Evolutionary conservation across 2,797 vertebrate species (phyloP), one percentile per base, ranked within the genome.

Genomic region (Tolypeutes matacus): DNA sequence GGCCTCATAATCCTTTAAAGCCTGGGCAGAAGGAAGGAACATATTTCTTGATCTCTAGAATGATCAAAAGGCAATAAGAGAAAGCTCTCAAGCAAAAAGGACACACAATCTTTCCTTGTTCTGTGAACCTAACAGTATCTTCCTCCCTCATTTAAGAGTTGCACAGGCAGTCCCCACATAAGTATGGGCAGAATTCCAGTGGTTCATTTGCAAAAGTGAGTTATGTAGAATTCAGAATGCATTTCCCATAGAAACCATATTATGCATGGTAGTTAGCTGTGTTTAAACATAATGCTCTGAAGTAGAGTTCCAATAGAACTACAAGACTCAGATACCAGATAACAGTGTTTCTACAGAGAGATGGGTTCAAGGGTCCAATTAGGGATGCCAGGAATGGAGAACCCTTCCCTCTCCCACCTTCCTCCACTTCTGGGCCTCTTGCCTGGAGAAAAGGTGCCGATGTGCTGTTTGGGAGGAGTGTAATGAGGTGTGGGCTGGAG

Each of bases 41-140:
- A n/a, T 76, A 69, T 65, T 96, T 91, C 51, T 73, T 75, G 23
- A 96, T 75, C 70, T 94, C 46, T 77, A 83, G 56, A 64, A 93
- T 95, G 70, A 95, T 86, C 86, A 96, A 86, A 90, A 94, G 77
- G 53, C 69, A 84, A 62, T 65, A 67, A n/a, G 51, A 64, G 27
- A 86, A 96, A 88, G 42, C 64, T 82, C 75, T 91, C 78, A 86
- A 91, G 77, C 86, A 86, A 64, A 91, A 95, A 83, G 17, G 39
- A 69, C 42, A 67, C 4, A 34, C 0, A 83, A 42, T 85, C 1
- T 77, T 91, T 96, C 46, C 58, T 88, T 89, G 72, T 96, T 31
- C 17, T 85, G 20, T 56, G 67, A 88, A 73, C 6, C 18, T 60
- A 67, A 70, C 2, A n/a, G 39, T 78, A 62, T 80, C 60, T 89